Base-by-base conservation (phyloP, 2,888 invertebrate genomes). In the Drosophila pseudotalamancana region DNA sequence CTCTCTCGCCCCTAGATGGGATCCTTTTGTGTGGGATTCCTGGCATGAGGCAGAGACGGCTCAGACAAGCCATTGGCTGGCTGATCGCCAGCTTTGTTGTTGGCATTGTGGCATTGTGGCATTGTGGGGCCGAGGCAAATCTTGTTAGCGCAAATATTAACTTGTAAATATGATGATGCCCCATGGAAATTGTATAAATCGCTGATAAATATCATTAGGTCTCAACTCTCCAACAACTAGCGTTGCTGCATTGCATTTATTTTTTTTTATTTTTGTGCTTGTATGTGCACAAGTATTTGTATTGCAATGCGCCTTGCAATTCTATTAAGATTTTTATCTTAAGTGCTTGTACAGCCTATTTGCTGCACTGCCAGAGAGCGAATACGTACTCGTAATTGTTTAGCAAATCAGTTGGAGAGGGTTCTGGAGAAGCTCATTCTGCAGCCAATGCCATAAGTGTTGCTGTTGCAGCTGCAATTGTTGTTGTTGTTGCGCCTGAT, bases 91-190 rank as follows among this genome's bases (percentile, higher is more conserved):
- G 61, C 61, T 68, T 63, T 71, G 66, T 64, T 63, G 61, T 48
- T 59, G 61, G 35, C 46, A 46, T 68, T 68, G 68, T 71, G 55
- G 25, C 39, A 55, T 48, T 9, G 34, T 23, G 67, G 62, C 67
- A 75, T n/a, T 68, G 68, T 71, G 55, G 25, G 43, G 59, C 51
- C 11, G 34, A 27, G 67, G 62, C 67, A 75, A 76, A 88, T 89
- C 90, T 89, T 88, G 89, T 90, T 90, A 89, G 89, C 88, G 87
- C 78, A 90, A 89, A 89, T 90, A 89, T 89, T 89, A 89, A 89
- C 89, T 89, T 90, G 90, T 89, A 89, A 90, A 88, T 90, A 87
- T 88, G 90, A 89, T 89, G 88, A 87, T 90, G 87, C 85, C 88
- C 72, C 77, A 79, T 87, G 85, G 82, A 88, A 89, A 87, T 88